Conservation (phyloP, 2,113 vertebrate genomes). For the Carollia perspicillata region DNA sequence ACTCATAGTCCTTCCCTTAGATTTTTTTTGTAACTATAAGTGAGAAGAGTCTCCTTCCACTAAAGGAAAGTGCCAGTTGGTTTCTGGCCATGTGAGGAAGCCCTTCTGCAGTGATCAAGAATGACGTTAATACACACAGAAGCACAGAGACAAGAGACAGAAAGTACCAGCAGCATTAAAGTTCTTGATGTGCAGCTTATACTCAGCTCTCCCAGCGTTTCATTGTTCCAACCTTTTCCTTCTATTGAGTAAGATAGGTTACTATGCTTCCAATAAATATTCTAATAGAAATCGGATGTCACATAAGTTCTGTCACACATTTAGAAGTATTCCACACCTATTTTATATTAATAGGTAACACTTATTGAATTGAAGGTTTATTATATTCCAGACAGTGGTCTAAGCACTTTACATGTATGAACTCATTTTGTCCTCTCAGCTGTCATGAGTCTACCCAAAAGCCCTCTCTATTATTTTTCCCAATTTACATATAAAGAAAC, state of each 20-base stretch:
- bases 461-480: not conserved
- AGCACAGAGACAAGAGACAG: not conserved
- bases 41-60: not conserved
- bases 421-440: constrained; percentile 4
- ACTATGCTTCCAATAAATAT: not conserved
- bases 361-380: not conserved
- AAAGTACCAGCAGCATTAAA: not conserved
- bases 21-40: not conserved
- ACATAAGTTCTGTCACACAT: not conserved
- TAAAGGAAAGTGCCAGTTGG: not conserved
- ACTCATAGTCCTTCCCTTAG: not conserved
- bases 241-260: not conserved
- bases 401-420: not conserved
- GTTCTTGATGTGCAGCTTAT: not conserved
- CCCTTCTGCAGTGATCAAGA: not conserved
- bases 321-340: not conserved
- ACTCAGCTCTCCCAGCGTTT: not conserved
- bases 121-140: not conserved
- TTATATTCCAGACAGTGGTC: not conserved
- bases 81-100: not conserved
- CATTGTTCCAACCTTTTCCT: not conserved
- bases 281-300: not conserved
- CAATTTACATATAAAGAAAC: not conserved
- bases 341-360: not conserved
- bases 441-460: not conserved